Conservation (phyloP, 2,113 vertebrate genomes). For the Vanacampus margaritifer region DNA sequence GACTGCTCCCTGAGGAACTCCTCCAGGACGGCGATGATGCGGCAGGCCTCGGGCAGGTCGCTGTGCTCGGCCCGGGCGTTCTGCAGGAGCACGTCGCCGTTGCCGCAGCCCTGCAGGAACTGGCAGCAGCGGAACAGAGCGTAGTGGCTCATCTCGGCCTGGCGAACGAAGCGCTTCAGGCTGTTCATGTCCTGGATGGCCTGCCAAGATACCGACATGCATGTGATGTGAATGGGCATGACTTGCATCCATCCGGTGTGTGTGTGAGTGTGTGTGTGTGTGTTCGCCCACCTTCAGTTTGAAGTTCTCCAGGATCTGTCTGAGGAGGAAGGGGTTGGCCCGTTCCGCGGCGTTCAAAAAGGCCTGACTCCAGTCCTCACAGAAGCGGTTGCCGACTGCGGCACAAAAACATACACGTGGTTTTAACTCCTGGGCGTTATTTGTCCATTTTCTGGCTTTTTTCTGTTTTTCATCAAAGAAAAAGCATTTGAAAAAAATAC, state of each 20-base stretch:
- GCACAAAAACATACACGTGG: slow-evolving; percentile 11
- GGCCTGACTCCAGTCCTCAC: slow-evolving; percentile 92
- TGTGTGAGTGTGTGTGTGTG: too few relatives aligned
- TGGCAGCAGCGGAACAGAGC: slow-evolving; percentile 90
- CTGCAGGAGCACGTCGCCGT: slow-evolving; percentile 87
- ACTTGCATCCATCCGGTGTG: not conserved
- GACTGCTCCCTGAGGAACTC: slow-evolving; percentile 85
- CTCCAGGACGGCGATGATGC: slow-evolving; percentile 86
- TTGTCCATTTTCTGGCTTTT: too few relatives aligned
- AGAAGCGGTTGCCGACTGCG: slow-evolving; percentile 90
- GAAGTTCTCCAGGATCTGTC: slow-evolving; percentile 96
- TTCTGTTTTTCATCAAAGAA: too few relatives aligned
- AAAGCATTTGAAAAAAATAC: too few relatives aligned
- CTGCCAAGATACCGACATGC: slow-evolving; percentile 59
- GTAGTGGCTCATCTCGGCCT: slow-evolving; percentile 96
- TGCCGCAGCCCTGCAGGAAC: slow-evolving; percentile 92
- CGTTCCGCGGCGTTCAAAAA: slow-evolving; percentile 86
- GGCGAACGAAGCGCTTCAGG: slow-evolving; percentile 92
- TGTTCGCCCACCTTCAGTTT: slow-evolving; percentile 86
- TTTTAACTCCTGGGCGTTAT: too few relatives aligned
- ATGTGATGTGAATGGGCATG: not conserved
- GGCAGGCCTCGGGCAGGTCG: slow-evolving; percentile 88
- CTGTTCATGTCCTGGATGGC: slow-evolving; percentile 98
- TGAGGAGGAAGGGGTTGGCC: slow-evolving; percentile 90
- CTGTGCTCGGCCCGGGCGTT: slow-evolving; percentile 89